Evolutionary conservation across 2,113 vertebrate species (phyloP).

Genomic region (Sturnira hondurensis): DNA sequence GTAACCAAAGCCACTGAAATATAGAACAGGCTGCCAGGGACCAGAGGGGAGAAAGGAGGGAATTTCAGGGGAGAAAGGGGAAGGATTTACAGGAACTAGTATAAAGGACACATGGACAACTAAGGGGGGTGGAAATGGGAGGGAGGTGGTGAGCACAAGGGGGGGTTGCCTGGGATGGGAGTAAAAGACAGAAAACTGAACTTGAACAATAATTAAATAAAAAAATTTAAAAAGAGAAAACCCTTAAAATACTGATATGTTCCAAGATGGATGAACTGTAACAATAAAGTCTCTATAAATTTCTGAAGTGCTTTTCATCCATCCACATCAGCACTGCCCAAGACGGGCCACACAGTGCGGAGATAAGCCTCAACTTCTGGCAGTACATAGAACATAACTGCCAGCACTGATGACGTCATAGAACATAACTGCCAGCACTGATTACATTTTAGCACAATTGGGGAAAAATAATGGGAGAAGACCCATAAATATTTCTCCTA

Average conservation of each 20-base stretch:
- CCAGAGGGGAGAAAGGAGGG: no score
- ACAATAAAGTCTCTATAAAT: neutral
- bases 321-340: neutral
- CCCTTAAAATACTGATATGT: neutral
- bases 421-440: neutral
- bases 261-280: neutral
- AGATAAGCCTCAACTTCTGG: neutral
- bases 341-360: neutral
- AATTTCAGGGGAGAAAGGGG: no score
- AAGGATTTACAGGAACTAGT: no score
- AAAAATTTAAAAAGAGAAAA: no score
- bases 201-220: no score
- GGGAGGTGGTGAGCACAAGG: no score
- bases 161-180: no score
- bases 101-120: no score
- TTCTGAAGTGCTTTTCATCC: neutral
- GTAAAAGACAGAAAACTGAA: no score
- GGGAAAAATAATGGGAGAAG: neutral
- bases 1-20: no score
- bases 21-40: no score
- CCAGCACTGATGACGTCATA: neutral
- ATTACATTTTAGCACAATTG: rapidly evolving
- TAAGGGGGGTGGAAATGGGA: no score
- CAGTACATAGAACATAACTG: neutral
- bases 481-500: neutral